Evolutionary conservation across 2,113 vertebrate genomes (phyloP).

Genomic region (Merops nubicus): DNA sequence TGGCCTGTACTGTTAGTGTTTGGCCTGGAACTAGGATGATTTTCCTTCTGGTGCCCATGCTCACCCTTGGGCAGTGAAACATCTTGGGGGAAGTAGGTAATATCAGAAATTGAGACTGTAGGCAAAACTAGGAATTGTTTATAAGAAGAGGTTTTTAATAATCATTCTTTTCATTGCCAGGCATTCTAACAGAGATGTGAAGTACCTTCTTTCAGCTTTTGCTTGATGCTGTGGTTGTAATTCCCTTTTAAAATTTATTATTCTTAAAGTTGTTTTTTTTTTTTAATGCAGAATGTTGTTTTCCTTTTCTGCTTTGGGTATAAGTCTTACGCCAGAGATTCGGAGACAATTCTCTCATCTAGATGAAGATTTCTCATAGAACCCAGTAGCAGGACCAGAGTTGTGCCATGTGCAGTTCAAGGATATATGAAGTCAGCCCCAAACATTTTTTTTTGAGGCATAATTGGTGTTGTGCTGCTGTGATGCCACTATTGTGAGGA

Average conservation of each 20-base stretch:
- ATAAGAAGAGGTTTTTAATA: neutral
- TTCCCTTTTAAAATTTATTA: neutral
- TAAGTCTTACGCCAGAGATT: neutral
- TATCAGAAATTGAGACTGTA: conserved; percentile 5
- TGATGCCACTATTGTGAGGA: neutral
- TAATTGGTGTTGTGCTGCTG: neutral
- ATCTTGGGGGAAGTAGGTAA: conserved; percentile 13
- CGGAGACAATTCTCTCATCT: neutral
- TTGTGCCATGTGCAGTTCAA: neutral
- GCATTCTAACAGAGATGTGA: neutral
- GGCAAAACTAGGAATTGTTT: conserved; percentile 3
- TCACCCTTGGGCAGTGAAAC: conserved; percentile 23
- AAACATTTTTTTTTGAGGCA: neutral
- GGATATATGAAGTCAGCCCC: neutral
- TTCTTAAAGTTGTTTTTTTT: neutral
- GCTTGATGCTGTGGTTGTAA: neutral
- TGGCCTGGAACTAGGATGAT: neutral
- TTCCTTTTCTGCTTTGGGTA: neutral
- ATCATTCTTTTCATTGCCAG: neutral
- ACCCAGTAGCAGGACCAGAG: neutral
- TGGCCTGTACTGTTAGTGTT: conserved; percentile 2
- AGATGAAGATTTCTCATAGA: neutral
- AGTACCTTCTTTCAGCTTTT: neutral
- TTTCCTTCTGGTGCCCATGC: conserved; percentile 7
- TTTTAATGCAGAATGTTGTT: neutral